These are phyloP conservation scores for Prolemur simus DNA, from an alignment of 2,113 vertebrate genomes.

Conservation along the genomic window DNA sequence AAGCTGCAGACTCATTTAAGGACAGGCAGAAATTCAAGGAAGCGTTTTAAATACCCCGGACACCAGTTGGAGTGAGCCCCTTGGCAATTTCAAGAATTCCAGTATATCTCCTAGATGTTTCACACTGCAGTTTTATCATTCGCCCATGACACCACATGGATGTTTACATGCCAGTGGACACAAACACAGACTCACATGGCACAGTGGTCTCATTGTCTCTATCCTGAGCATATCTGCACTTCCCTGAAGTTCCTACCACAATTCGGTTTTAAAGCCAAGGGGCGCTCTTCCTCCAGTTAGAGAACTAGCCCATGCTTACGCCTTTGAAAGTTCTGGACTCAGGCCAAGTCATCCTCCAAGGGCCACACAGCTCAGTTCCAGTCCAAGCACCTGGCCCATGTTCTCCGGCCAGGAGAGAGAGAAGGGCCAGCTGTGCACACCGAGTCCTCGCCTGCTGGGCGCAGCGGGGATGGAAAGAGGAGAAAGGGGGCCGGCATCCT, in stretches of 20 bases:
- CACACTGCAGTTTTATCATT: not conserved
- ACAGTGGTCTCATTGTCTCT: not conserved
- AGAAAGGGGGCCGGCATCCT: not conserved
- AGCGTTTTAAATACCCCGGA: not conserved
- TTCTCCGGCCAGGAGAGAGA: not conserved
- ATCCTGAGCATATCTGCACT: not conserved
- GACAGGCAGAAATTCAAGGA: not conserved
- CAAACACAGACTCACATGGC: not conserved
- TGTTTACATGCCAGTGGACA: not conserved
- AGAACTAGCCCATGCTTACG: not conserved
- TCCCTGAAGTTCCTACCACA: not conserved
- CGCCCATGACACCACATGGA: not conserved
- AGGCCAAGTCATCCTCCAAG: not conserved
- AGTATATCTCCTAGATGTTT: not conserved
- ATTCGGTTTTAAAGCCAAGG: not conserved
- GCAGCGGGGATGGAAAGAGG: not conserved
- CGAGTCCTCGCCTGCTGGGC: not conserved
- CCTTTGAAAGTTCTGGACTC: conserved; percentile 17
- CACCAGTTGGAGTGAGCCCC: not conserved
- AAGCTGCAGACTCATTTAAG: conserved; percentile 30
- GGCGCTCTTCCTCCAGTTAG: not conserved
- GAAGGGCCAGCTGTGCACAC: not conserved
- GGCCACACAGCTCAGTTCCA: not conserved
- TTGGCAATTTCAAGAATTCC: not conserved
- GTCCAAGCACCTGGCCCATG: not conserved